phyloP scores from a whole-genome alignment of 2,888 invertebrate genomes.

The Dichetophora obliterata region DNA sequence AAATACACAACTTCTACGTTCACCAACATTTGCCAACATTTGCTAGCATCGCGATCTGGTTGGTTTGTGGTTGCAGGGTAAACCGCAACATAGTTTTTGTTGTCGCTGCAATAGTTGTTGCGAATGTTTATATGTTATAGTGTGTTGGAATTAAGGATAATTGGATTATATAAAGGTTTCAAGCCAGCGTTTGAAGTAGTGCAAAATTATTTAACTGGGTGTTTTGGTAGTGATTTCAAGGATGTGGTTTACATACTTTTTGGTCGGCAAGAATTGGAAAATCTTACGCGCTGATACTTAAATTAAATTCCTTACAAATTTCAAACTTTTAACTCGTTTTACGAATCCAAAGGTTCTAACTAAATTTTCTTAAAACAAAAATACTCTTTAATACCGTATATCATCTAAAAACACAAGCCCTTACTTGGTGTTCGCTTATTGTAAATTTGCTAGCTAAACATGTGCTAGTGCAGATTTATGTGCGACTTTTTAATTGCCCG shows the following conservation, averaged over 20 bases:
- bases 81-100: not conserved
- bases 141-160: constrained; percentile 10
- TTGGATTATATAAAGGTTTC: constrained; percentile 5
- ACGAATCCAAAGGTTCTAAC: too few relatives aligned
- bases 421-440: not conserved
- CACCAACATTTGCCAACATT: not conserved
- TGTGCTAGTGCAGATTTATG: not conserved
- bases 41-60: not conserved
- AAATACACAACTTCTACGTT: not conserved
- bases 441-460: not conserved
- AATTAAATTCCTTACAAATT: too few relatives aligned
- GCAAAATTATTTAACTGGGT: too few relatives aligned
- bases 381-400: too few relatives aligned
- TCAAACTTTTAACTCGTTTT: too few relatives aligned
- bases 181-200: not conserved
- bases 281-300: too few relatives aligned
- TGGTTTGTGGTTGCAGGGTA: not conserved
- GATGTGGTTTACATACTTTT: too few relatives aligned
- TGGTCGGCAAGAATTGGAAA: too few relatives aligned
- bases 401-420: not conserved
- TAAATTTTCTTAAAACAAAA: too few relatives aligned
- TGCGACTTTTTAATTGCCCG: not conserved
- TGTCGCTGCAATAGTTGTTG: not conserved
- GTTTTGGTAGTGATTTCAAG: too few relatives aligned
- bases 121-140: not conserved